Base-by-base conservation (phyloP, 2,888 invertebrate genomes). In the Mantis religiosa region DNA sequence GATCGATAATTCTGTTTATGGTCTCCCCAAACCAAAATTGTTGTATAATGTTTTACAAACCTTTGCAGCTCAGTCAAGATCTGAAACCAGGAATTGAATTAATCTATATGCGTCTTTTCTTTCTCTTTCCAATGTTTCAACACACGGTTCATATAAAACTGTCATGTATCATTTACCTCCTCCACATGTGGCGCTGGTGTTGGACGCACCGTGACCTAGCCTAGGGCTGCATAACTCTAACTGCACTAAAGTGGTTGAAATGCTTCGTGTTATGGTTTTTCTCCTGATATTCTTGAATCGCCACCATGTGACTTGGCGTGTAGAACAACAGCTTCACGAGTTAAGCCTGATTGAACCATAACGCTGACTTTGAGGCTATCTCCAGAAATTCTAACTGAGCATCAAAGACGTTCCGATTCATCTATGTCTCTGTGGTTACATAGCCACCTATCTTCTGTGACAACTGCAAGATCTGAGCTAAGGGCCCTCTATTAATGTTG, bases 71-170 rank as follows among this genome's bases (percentile, higher is more conserved):
- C n/a, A n/a, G n/a, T n/a, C n/a, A n/a, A n/a, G n/a, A n/a, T n/a
- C n/a, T n/a, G n/a, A n/a, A n/a, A n/a, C n/a, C n/a, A n/a, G n/a
- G n/a, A n/a, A n/a, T n/a, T n/a, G n/a, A n/a, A n/a, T n/a, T n/a
- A n/a, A n/a, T n/a, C n/a, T n/a, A 81, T 81, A 81, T 15, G 12
- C 28, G 30, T 7, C 34, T 91, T 94, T 93, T 92, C 95, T 95
- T 98, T 98, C 92, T 98, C 99, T 93, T 99, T 99, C 97, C 97
- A 99, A 91, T 99, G 99, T 93, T 99, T 99, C 90, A 99, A 95
- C 82, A 99, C 99, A 90, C 99, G 96, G 94, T 99, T 99, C 89
- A 98, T 97, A 94, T 98, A 99, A 94, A 99, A 99, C 94, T 98
- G 98, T 2, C 99, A 98, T 15, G 99, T 98, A 93, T 99, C 99